phyloP scores from a whole-genome alignment of 2,797 vertebrate genomes.

The Lacerta viridis region DNA sequence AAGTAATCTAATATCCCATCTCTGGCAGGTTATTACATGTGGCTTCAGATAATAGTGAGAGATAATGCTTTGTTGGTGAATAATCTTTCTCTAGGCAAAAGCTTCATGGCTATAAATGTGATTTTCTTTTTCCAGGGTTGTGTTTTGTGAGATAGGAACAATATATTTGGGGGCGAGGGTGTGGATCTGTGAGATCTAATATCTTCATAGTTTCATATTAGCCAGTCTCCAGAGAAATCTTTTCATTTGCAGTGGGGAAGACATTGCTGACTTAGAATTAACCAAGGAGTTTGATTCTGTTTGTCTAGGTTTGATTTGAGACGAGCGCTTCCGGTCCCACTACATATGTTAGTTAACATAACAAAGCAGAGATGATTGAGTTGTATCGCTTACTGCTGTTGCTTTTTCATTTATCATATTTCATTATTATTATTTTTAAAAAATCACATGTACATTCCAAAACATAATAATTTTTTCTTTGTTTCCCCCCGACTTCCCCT shows the following conservation, averaged over 20 bases:
- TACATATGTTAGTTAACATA: neutral
- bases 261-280: neutral
- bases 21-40: constrained; percentile 13
- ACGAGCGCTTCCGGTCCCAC: neutral
- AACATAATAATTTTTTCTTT: no score
- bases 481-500: rapidly evolving
- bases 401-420: no score
- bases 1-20: constrained; percentile 6
- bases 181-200: neutral
- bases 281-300: neutral
- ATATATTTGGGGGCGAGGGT: neutral
- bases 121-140: neutral
- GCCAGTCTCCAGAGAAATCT: neutral
- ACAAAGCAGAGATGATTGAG: neutral
- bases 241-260: neutral
- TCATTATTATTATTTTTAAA: no score
- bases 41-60: constrained; percentile 9
- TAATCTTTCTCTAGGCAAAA: neutral
- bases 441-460: no score
- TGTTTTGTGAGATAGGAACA: neutral
- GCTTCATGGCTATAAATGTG: neutral
- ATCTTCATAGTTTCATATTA: neutral
- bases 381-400: neutral
- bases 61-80: neutral
- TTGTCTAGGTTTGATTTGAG: neutral